phyloP scores from a whole-genome alignment of 2,888 invertebrate genomes.

The Dinocampus coccinellae region DNA sequence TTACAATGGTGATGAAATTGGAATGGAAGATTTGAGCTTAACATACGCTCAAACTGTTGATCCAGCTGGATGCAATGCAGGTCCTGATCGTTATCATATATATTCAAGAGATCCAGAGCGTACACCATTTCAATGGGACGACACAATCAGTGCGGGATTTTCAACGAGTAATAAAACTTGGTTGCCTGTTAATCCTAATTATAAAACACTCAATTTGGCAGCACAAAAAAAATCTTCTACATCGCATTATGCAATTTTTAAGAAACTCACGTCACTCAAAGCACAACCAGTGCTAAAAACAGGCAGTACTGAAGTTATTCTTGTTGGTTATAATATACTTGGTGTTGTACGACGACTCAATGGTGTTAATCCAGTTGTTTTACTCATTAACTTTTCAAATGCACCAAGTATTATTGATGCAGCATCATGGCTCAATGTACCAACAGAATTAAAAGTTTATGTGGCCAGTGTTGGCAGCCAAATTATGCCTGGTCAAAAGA shows the following conservation, averaged over 20 bases:
- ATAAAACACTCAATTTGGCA: conserved; percentile 73
- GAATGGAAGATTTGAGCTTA: conserved; percentile 77
- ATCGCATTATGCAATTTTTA: conserved; percentile 73
- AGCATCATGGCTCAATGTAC: conserved; percentile 41
- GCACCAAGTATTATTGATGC: conserved; percentile 37
- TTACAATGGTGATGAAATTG: conserved; percentile 89
- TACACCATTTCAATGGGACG: conserved; percentile 78
- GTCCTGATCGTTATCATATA: conserved; percentile 72
- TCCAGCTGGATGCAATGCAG: conserved; percentile 76
- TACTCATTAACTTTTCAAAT: conserved; percentile 43
- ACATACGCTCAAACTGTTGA: conserved; percentile 77
- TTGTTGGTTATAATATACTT: conserved; percentile 42
- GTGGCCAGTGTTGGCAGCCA: conserved; percentile 42
- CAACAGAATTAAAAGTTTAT: conserved; percentile 39
- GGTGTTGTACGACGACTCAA: conserved; percentile 39
- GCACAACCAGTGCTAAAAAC: conserved; percentile 67
- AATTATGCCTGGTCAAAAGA: conserved; percentile 33
- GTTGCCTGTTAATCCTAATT: conserved; percentile 78
- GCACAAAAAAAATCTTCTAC: conserved; percentile 70
- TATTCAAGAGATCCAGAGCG: conserved; percentile 66
- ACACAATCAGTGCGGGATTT: conserved; percentile 74
- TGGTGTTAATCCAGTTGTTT: conserved; percentile 36
- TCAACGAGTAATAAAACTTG: conserved; percentile 73
- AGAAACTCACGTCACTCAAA: conserved; percentile 71
- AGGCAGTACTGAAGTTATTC: conserved; percentile 62